These are phyloP conservation scores for Gambelia wislizenii DNA, from an alignment of 2,797 vertebrate genomes.

Conservation along the genomic window DNA sequence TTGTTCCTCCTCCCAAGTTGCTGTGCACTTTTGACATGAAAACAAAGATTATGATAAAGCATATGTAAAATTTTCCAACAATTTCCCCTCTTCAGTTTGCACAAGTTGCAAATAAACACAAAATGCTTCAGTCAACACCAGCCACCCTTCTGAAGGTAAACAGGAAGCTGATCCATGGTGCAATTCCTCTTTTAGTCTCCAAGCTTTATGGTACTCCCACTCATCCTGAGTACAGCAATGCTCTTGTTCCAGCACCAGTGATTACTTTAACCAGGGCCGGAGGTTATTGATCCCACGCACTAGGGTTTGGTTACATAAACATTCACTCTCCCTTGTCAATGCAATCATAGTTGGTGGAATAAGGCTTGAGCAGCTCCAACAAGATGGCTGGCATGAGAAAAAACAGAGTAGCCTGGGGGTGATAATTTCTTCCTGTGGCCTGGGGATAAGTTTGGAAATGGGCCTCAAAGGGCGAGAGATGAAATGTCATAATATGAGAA, in stretches of 20 bases:
- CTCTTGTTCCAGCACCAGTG: not conserved
- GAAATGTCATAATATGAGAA: not conserved
- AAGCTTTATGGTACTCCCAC: not conserved
- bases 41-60: conserved; percentile 15
- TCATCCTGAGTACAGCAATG: not conserved
- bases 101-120: not conserved
- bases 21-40: not conserved
- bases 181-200: not conserved
- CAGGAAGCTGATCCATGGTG: conserved; percentile 38
- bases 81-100: not conserved
- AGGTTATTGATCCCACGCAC: conserved; percentile 11
- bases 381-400: not conserved
- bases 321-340: not conserved
- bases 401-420: not conserved
- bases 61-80: not conserved
- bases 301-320: conserved; percentile 31
- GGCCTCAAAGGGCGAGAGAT: not conserved
- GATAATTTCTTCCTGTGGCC: conserved; percentile 5
- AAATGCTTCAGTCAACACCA: not conserved
- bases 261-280: not conserved
- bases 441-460: not conserved
- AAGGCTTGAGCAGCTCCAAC: not conserved
- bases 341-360: not conserved
- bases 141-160: conserved; percentile 11
- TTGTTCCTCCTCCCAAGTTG: not conserved